Evolutionary conservation across 2,797 vertebrate genomes (phyloP), one percentile per base, ranked within the genome.

Genomic region (Sciurus carolinensis): DNA sequence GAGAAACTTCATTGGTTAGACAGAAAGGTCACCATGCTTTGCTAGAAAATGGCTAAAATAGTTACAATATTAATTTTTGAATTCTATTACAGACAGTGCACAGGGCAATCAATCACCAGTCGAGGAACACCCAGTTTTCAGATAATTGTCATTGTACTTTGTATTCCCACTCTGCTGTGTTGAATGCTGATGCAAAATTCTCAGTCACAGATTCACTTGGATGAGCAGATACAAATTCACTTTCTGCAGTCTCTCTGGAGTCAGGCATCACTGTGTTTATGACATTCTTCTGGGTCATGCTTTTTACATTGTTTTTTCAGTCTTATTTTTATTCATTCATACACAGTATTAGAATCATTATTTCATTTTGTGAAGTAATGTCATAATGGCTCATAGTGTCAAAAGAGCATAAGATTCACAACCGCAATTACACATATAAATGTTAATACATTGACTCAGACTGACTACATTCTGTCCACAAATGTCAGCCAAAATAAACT

Each of bases 81-180:
- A 62, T 90, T 96, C 93, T 59, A 77, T 87, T 87, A 79, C 42
- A 84, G 77, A 90, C 54, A 87, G 1, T 0, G 12, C 66, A 42
- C 30, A 62, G 83, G 87, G 28, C 44, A 95, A 71, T 80, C n/a
- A 91, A 84, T 93, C 42, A 64, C 33, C 57, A 95, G 50, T 93
- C 66, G 17, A 69, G 82, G 95, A 92, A 97, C 93, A 91, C 28
- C 66, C 42, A 69, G 39, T 93, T 96, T 96, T 90, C 87, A 69
- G 71, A 83, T 95, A 96, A 96, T 91, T 95, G 54, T 93, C 87
- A 42, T 64, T 54, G 42, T 84, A 75, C 57, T 91, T 90, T 90
- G 24, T 87, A 84, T 93, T 90, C 50, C 13, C 3, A 87, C 42
- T 69, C 82, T 79, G 66, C 36, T 87, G n/a, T 93, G 20, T 96